phyloP scores from a whole-genome alignment of 2,888 invertebrate species.

The Nomada flava region DNA sequence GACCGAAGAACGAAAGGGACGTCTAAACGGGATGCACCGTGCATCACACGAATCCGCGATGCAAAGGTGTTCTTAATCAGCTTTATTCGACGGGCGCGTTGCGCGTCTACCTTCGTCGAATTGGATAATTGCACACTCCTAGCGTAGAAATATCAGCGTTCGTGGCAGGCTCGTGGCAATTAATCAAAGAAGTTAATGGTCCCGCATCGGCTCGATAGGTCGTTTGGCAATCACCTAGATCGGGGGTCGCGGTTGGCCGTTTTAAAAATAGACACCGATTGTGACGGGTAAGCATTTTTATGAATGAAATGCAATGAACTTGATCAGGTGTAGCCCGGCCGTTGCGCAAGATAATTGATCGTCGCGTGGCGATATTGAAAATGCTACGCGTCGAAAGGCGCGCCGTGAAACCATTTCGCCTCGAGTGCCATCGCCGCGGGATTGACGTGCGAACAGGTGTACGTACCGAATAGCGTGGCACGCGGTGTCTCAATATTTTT shows the following conservation, averaged over 20 bases:
- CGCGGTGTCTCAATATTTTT: conserved; percentile 58
- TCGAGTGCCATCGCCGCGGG: background rate
- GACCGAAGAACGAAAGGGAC: conserved; percentile 60
- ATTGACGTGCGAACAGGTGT: conserved; percentile 49
- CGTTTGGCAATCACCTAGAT: conserved; percentile 47
- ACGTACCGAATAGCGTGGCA: background rate
- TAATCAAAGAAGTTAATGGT: conserved; percentile 7
- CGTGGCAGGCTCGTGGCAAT: too few species aligned
- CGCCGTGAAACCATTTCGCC: background rate
- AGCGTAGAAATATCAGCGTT: too few species aligned
- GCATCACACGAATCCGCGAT: too few species aligned
- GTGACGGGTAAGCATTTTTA: conserved; percentile 18
- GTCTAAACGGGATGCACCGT: background rate
- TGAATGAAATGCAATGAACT: conserved; percentile 6
- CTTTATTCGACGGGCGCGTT: background rate
- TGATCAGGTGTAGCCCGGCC: background rate
- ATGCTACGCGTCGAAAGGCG: background rate
- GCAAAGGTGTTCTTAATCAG: background rate
- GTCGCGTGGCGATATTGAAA: background rate
- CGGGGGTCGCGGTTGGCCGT: conserved; percentile 16
- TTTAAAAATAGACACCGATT: conserved; percentile 27
- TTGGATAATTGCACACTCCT: too few species aligned
- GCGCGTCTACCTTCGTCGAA: too few species aligned
- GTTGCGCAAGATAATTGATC: background rate
- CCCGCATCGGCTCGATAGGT: conserved; percentile 10